These are phyloP conservation scores for Solenopsis fugax DNA, from an alignment of 1,140 invertebrate species.

Conservation along the genomic window DNA sequence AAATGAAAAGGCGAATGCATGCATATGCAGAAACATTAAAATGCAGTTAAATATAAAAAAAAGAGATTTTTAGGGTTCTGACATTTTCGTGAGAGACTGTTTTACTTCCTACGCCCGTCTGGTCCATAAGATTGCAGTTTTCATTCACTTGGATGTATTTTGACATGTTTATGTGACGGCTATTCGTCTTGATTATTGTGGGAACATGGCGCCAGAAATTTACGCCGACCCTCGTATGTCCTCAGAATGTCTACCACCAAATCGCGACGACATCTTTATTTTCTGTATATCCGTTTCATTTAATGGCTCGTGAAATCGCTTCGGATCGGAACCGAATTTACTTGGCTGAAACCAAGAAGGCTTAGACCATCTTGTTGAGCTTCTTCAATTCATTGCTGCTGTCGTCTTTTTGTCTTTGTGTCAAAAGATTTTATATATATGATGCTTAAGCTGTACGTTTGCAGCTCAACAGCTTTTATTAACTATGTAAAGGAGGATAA, in stretches of 20 bases:
- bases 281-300: slow-evolving; percentile 30
- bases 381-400: background rate
- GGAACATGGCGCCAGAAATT: slow-evolving; percentile 30
- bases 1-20: background rate
- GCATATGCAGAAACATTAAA: background rate
- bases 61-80: background rate
- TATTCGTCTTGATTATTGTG: slow-evolving; percentile 45
- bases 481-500: background rate
- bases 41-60: too few species aligned
- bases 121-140: slow-evolving; percentile 7
- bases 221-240: background rate
- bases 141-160: slow-evolving; percentile 8
- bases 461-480: background rate
- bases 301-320: slow-evolving; percentile 24
- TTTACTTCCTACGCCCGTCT: slow-evolving; percentile 21
- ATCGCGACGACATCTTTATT: slow-evolving; percentile 43
- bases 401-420: background rate
- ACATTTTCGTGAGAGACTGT: background rate
- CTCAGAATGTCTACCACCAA: background rate
- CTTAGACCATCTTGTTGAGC: too few species aligned
- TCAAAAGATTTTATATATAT: slow-evolving; percentile 17
- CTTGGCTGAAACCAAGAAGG: background rate
- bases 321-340: slow-evolving; percentile 16
- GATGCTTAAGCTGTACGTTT: slow-evolving; percentile 13
- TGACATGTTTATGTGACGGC: slow-evolving; percentile 42